These are phyloP conservation scores for Propithecus deckenii DNA, from an alignment of 2,797 vertebrate species.

Conservation along the genomic window DNA sequence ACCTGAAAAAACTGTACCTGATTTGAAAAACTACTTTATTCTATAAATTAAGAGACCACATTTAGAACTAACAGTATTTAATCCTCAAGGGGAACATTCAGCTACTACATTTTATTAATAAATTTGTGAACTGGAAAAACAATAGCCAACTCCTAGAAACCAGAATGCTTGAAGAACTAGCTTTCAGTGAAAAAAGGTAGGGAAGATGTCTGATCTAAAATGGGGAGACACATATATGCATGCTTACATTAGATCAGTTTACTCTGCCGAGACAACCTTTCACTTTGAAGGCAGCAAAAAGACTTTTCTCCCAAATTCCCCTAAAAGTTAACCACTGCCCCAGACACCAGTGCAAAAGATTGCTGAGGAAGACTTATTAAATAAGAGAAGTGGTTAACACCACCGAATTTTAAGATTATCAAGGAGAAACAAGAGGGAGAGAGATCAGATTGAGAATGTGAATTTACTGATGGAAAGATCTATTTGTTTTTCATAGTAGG, in stretches of 20 bases:
- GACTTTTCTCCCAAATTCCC: not conserved
- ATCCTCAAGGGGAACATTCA: not conserved
- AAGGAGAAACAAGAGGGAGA: not conserved
- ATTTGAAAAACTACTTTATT: conserved; percentile 16
- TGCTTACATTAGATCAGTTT: not conserved
- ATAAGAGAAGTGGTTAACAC: not conserved
- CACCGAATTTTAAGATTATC: not conserved
- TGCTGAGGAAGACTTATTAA: not conserved
- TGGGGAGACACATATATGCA: not conserved
- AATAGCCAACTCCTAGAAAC: not conserved
- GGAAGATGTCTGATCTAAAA: not conserved
- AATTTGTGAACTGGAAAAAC: not conserved
- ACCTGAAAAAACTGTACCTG: not conserved
- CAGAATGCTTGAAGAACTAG: not conserved
- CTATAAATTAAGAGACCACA: not conserved
- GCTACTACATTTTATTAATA: not conserved
- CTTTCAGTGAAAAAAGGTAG: not conserved
- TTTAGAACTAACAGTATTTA: not conserved
- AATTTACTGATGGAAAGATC: not conserved
- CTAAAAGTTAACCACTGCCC: not conserved
- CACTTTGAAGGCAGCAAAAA: not conserved
- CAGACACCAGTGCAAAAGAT: not conserved
- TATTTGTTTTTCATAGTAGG: not conserved
- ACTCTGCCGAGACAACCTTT: not conserved
- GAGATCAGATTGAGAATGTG: not conserved